These are phyloP conservation scores for Lasioglossum oenotherae DNA, from an alignment of 2,888 invertebrate genomes.

Conservation along the genomic window DNA sequence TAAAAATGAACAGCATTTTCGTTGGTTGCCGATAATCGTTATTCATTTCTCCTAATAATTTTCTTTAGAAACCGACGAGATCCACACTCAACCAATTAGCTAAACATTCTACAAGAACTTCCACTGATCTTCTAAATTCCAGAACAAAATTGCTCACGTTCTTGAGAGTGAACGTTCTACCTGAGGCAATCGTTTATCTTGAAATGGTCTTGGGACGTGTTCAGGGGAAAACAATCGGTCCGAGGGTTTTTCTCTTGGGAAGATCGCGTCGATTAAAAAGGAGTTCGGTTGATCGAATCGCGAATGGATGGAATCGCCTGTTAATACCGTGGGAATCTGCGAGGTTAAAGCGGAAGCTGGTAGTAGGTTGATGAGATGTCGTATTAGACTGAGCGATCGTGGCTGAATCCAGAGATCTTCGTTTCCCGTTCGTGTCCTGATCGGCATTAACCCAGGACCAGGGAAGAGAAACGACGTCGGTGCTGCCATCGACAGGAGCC, in stretches of 20 bases:
- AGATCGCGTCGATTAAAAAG: constrained; percentile 28
- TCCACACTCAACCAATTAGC: background rate
- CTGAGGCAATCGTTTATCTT: background rate
- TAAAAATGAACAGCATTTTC: too few relatives aligned
- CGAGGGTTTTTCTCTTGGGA: background rate
- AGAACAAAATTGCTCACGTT: background rate
- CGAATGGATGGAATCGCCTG: constrained; percentile 11
- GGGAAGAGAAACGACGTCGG: constrained; percentile 51
- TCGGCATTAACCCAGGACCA: constrained; percentile 50
- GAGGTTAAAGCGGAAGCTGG: constrained; percentile 69
- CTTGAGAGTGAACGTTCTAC: background rate
- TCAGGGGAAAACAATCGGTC: background rate
- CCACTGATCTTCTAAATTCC: background rate
- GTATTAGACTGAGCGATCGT: constrained; percentile 72
- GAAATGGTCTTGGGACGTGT: background rate
- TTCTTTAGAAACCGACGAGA: too few relatives aligned
- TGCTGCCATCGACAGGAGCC: constrained; percentile 58
- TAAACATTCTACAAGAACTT: background rate
- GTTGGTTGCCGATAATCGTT: too few relatives aligned
- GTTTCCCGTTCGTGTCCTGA: constrained; percentile 53
- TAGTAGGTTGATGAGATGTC: constrained; percentile 65
- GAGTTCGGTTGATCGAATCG: constrained; percentile 5
- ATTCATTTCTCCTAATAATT: too few relatives aligned
- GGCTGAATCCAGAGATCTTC: constrained; percentile 60
- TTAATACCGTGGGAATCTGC: constrained; percentile 73